Base-by-base conservation (phyloP, 2,797 vertebrate species). In the Glyptemys insculpta region DNA sequence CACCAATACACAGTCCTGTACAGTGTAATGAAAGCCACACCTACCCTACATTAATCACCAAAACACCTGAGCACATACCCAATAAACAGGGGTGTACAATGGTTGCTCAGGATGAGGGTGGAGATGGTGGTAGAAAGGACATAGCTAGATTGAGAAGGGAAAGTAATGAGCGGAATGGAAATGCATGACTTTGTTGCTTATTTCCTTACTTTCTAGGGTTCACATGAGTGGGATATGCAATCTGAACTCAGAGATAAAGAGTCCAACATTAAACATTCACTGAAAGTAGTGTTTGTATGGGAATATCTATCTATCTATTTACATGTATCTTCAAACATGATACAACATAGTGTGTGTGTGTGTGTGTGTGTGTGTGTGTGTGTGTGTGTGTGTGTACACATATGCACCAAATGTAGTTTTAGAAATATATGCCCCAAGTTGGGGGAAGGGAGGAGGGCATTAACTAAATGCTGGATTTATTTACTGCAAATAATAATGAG, bases 401-500 rank as follows among this genome's bases (percentile, higher is more conserved):
- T 19, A 31, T 12, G 82, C 94, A 92, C 80, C 89, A 82, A 74
- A 50, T 11, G 79, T 8, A 92, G 89, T 89, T 97, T 86, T 89
- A 97, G 54, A 95, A 97, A 94, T 84, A 92, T 2, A 87, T 1
- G 53, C 85, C 92, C 37, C 85, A 94, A 91, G 83, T 78, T 92
- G 68, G 47, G 21, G 53, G n/a, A 91, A 94, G 89, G 92, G 31
- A 96, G n/a, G 1, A 74, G 88, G 74, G 27, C 86, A 95, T 95
- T 95, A 94, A 95, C 94, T 96, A 95, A 93, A 88, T 68, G 72
- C 47, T 88, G 62, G 52, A 95, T 57, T 95, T 94, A 94, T 95
- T 96, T 91, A 90, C 49, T 95, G 87, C 86, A 94, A 93, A 95
- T 91, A 97, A 95, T 95, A 96, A 96, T 89, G 91, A 96, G 79